phyloP scores from a whole-genome alignment of 2,113 vertebrate species.

The Pelodiscus sinensis region DNA sequence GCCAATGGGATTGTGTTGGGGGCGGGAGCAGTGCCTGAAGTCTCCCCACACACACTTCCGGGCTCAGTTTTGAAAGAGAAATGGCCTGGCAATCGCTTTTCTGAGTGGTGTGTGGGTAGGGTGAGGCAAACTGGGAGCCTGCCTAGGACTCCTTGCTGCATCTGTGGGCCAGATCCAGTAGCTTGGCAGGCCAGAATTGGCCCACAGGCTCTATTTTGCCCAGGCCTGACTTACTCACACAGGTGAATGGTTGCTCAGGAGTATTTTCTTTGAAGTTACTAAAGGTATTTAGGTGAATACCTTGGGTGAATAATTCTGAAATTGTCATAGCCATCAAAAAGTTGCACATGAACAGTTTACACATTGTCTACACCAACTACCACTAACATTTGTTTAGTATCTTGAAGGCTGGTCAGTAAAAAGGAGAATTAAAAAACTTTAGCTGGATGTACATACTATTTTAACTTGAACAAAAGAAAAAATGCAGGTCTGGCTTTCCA shows the following conservation, averaged over 20 bases:
- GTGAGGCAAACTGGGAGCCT: no score
- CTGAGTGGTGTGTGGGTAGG: no score
- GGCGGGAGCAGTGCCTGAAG: no score
- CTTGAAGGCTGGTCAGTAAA: background rate
- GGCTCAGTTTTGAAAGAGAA: no score
- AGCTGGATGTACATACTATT: background rate
- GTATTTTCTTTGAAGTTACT: background rate
- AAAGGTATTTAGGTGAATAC: background rate
- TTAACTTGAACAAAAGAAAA: background rate
- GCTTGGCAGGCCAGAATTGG: no score
- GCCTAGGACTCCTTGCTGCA: no score
- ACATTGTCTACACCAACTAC: background rate
- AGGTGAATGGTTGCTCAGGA: background rate
- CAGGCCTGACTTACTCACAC: background rate
- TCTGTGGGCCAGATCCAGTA: no score
- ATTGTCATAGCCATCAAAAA: background rate
- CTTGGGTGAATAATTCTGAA: background rate
- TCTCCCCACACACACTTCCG: no score
- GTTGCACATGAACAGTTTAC: background rate
- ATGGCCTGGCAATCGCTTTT: no score
- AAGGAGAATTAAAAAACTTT: background rate
- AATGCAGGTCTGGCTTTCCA: background rate
- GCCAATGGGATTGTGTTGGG: no score
- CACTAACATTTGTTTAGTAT: background rate
- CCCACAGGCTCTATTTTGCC: no score